Evolutionary conservation across 2,888 invertebrate genomes (phyloP), one percentile per base, ranked within the genome.

Genomic region (Diaphora mendica): DNA sequence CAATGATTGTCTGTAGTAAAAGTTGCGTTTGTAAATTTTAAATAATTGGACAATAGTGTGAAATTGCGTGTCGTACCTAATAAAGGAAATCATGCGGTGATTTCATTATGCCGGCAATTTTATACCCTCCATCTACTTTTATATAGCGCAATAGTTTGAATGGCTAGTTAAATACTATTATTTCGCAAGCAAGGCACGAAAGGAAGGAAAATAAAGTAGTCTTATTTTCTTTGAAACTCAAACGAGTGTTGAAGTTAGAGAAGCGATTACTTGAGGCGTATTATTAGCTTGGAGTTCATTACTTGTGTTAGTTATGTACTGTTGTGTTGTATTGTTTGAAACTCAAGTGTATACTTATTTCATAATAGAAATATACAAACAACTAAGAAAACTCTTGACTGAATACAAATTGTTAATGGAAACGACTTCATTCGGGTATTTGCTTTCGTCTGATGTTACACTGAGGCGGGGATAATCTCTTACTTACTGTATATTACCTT

Each of bases 31-130:
- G 82, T 84, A 85, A 84, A 84, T 84, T 85, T 79, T 72, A 85
- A 78, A 80, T 85, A 85, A 85, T 85, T 82, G 84, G 85, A 78
- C 69, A 76, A 79, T 76, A 77, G 84, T 81, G 84, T 80, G 77
- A 85, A 85, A 79, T 80, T 74, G 69, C 72, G 72, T 81, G 82
- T 82, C 33, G 70, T 33, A 59, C 67, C 77, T 81, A 73, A 70
- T 81, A 78, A 82, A 79, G 82, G 80, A 77, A 82, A 82, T 80
- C 78, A 78, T 75, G 77, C 74, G 72, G 79, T 72, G 73, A 83
- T 81, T 83, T 83, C 62, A 80, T 81, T 81, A 83, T 71, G 42
- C 69, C 64, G 26, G 44, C 51, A 59, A 67, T 51, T 77, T 79
- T 80, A 83, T 77, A 75, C 77, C 67, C 64, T n/a, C 74, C 73